phyloP scores from a whole-genome alignment of 2,888 invertebrate genomes.

The Philereme vetulata region DNA sequence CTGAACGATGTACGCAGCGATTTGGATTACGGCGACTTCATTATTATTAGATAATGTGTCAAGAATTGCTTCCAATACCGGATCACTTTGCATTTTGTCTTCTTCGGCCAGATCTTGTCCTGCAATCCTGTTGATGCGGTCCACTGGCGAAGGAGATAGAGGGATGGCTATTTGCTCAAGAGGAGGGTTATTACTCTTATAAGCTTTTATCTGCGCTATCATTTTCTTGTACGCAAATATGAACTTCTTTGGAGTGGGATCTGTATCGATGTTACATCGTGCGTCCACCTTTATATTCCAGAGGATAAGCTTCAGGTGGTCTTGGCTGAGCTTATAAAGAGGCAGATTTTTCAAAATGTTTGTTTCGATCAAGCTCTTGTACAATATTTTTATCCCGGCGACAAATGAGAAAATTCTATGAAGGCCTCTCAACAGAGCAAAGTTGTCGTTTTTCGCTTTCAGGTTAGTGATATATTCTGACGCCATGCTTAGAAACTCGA shows the following conservation, averaged over 20 bases:
- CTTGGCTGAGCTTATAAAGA: constrained; percentile 15
- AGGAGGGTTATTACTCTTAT: constrained; percentile 9
- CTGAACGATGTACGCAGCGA: constrained; percentile 10
- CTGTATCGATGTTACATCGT: constrained; percentile 1
- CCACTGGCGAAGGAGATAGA: constrained; percentile 14
- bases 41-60: constrained; percentile 1
- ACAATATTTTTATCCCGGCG: constrained; percentile 11
- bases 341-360: constrained; percentile 9
- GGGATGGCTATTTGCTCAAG: constrained; percentile 14
- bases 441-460: neutral
- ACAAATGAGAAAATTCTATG: neutral
- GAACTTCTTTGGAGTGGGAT: constrained; percentile 12
- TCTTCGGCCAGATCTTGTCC: constrained; percentile 2
- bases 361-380: constrained; percentile 13
- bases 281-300: constrained; percentile 18
- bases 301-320: constrained; percentile 9
- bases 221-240: constrained; percentile 14
- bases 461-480: constrained; percentile 11
- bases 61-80: constrained; percentile 5
- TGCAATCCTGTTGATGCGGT: constrained; percentile 16
- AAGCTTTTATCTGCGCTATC: constrained; percentile 14
- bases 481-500: constrained; percentile 10
- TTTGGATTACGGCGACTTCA: constrained; percentile 14
- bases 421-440: constrained; percentile 1
- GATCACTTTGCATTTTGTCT: constrained; percentile 3